Base-by-base conservation (phyloP, 2,797 vertebrate species). In the Aldrovandia affinis region DNA sequence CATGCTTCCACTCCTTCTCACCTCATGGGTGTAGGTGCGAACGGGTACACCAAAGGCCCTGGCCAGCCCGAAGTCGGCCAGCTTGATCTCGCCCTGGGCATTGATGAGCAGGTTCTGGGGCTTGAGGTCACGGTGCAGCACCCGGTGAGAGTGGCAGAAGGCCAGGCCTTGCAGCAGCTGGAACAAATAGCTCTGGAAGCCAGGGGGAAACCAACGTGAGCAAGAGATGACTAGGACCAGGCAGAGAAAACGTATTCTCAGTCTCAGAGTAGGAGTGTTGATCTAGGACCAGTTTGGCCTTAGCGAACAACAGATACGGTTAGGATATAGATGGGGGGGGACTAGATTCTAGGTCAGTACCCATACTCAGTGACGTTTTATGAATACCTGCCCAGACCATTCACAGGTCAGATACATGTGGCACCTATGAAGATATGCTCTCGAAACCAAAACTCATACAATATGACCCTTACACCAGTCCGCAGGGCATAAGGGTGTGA, bases 91-190 rank as follows among this genome's bases (percentile, higher is more conserved):
- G 0, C 98, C 98, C 83, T 98, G 97, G 0, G 97, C 94, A 0
- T 98, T 98, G 92, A 99, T 99, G 86, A 99, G 97, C 73, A 99
- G 96, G 90, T 99, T 99, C 90, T 99, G 98, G 18, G 98, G 98
- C 88, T 99, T 99, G 83, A 99, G 95, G 92, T 99, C 98, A 42
- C 98, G 93, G 89, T 99, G 98, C n/a, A 99, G 95, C 77, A 99
- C 97, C 0, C 98, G 95, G 89, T 99, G 98, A 14, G 98, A 98
- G 88, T 99, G 98, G 91, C 98, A 99, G 92, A 98, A 99, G 2
- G 98, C 97, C 89, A 99, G 92, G 79, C 97, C 98, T 88, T 99
- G 98, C 87, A 99, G 95, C 90, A 99, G 93, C 96, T 99, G 98
- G 94, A 97, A 98, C 81, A 99, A 94, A 91, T 99, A 99, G 86